Base-by-base conservation (phyloP, 2,797 vertebrate species). In the Protosalanx chinensis region DNA sequence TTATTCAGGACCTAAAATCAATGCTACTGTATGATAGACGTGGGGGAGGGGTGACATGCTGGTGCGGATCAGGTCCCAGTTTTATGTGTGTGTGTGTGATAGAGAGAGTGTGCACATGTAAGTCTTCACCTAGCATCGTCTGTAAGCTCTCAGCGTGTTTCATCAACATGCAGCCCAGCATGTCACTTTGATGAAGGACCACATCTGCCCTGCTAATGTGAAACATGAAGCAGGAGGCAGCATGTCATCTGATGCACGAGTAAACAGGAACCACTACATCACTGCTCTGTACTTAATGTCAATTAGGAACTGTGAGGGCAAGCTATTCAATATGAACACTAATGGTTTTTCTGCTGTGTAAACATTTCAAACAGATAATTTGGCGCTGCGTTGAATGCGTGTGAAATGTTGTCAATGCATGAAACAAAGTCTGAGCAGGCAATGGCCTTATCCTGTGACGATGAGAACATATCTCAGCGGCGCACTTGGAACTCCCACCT, bases 181-280 rank as follows among this genome's bases (percentile, higher is more conserved):
- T 85, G 86, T 84, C 86, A 87, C 86, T 85, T 87, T 88, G 87
- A 86, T 85, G 81, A 82, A 84, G 80, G 61, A 37, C 71, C 72
- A 74, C 74, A 72, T 72, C 84, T 66, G 77, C 67, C 72, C 76
- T 84, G 83, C 81, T 78, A 85, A 80, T 80, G 32, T 32, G 53
- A 56, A 76, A 73, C 67, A 76, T 74, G 68, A 72, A 78, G 73
- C 86, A 80, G 81, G 68, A 71, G 56, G 59, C 68, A 80, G 4
- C 73, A 23, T 69, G 77, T 85, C 71, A 78, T 72, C 71, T 68
- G 1, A 53, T 64, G 61, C 73, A 70, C 13, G 33, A 62, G 73
- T 63, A 72, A 73, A 79, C 61, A 73, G 70, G 71, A 67, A 81
- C 81, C 59, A 56, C 46, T 32, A 64, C 57, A 46, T 49, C 33